Evolutionary conservation across 2,888 invertebrate genomes (phyloP).

Genomic region (Andricus curvator): DNA sequence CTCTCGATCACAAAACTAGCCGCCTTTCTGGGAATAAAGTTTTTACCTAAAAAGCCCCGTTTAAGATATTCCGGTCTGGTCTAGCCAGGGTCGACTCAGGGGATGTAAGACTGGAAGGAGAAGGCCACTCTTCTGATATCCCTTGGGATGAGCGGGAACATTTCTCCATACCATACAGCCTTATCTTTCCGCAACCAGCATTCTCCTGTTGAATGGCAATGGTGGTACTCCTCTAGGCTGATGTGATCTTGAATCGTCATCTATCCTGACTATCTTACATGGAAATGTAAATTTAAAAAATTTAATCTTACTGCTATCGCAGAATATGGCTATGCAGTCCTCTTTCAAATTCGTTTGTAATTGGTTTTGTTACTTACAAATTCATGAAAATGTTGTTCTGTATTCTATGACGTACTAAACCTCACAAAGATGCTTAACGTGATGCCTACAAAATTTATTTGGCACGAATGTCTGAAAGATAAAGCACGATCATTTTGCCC

Average conservation of each 20-base stretch:
- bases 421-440: too few species aligned
- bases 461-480: too few species aligned
- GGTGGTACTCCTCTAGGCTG: conserved; percentile 43
- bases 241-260: conserved; percentile 13
- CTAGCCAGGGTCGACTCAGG: conserved; percentile 66
- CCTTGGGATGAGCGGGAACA: conserved; percentile 68
- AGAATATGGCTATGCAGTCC: background rate
- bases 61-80: conserved; percentile 74
- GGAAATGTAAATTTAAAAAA: background rate
- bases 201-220: conserved; percentile 56
- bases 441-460: too few species aligned
- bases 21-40: conserved; percentile 64
- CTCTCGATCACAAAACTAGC: conserved; percentile 47
- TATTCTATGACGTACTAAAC: too few species aligned
- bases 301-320: background rate
- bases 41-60: conserved; percentile 71
- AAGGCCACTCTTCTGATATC: conserved; percentile 74
- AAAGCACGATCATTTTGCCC: too few species aligned
- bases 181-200: conserved; percentile 66
- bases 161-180: conserved; percentile 59
- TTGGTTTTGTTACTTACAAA: background rate
- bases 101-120: conserved; percentile 46
- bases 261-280: background rate
- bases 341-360: background rate
- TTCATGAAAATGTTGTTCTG: background rate